Conservation (phyloP, 2,888 invertebrate species). For the Sesia apiformis region DNA sequence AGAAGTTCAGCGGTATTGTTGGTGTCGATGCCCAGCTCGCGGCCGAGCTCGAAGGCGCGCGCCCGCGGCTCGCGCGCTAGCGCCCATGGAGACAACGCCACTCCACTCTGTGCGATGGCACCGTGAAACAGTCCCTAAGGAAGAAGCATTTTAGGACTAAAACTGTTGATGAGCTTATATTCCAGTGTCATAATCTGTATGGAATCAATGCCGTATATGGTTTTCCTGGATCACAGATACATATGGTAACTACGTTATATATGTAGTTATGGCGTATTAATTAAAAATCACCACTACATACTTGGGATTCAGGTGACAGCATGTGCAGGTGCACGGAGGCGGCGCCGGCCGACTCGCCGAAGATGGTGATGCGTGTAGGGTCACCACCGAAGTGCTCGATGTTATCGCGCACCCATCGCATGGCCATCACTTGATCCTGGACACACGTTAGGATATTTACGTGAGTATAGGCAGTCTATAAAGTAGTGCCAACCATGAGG, state of each 20-base stretch:
- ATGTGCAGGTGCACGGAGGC: constrained; percentile 76
- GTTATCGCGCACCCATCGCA: constrained; percentile 77
- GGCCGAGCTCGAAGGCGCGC: constrained; percentile 72
- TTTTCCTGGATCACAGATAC: too few species aligned
- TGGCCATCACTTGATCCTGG: constrained; percentile 75
- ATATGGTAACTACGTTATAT: too few species aligned
- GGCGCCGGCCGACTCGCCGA: constrained; percentile 77
- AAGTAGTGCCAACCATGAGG: neutral
- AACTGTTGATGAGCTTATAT: too few species aligned
- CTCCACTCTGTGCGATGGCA: constrained; percentile 77
- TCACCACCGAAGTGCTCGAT: constrained; percentile 77
- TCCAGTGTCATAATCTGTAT: too few species aligned
- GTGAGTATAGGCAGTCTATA: too few species aligned
- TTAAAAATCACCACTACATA: constrained; percentile 12
- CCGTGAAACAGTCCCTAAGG: constrained; percentile 74
- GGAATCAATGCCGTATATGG: too few species aligned
- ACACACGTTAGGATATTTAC: neutral
- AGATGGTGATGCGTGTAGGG: constrained; percentile 71
- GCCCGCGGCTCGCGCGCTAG: constrained; percentile 62
- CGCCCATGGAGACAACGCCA: constrained; percentile 77
- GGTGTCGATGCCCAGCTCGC: constrained; percentile 73
- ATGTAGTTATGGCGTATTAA: too few species aligned
- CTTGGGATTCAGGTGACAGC: constrained; percentile 69
- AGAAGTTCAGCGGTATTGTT: constrained; percentile 73
- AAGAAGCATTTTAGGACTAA: neutral